phyloP scores from a whole-genome alignment of 2,113 vertebrate genomes.

The Vulpes ferrilata region DNA sequence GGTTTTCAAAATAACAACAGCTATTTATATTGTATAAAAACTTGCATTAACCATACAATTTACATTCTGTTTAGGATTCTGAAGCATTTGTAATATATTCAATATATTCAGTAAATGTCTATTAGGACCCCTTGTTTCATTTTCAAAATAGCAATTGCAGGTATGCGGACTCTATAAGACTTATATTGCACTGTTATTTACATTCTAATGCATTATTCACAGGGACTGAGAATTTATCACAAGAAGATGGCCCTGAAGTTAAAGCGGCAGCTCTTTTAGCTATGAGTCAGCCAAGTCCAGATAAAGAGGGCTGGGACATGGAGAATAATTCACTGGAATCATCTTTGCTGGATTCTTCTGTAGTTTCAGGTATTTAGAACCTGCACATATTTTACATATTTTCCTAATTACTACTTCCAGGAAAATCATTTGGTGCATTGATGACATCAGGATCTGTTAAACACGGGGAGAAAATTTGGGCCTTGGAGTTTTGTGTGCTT shows the following conservation, averaged over 20 bases:
- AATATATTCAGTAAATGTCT: not conserved
- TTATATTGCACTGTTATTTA: not conserved
- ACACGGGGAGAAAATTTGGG: not conserved
- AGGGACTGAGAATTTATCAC: slow-evolving; percentile 63
- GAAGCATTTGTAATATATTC: not conserved
- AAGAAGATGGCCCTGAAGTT: slow-evolving; percentile 32
- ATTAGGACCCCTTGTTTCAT: not conserved
- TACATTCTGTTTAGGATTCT: slow-evolving; percentile 32
- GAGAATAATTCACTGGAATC: slow-evolving; percentile 67
- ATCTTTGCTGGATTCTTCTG: slow-evolving; percentile 71
- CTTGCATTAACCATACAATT: slow-evolving; percentile 13
- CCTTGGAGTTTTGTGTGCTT: not conserved
- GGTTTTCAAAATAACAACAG: slow-evolving; percentile 37
- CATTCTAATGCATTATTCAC: slow-evolving; percentile 68
- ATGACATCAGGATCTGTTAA: not conserved
- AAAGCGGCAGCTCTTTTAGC: not conserved
- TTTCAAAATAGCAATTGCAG: not conserved
- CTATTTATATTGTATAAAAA: not conserved
- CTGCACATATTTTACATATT: not conserved
- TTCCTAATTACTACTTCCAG: not conserved
- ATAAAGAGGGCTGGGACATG: not conserved
- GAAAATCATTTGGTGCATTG: not conserved
- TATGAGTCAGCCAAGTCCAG: slow-evolving; percentile 52
- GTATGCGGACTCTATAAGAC: not conserved
- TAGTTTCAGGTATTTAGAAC: slow-evolving; percentile 81